A percentile compares a stretch with the other conserved stretches of the same genome.
phyloP scores from a whole-genome alignment of 2,888 invertebrate genomes.

The Heliconius hortense region DNA sequence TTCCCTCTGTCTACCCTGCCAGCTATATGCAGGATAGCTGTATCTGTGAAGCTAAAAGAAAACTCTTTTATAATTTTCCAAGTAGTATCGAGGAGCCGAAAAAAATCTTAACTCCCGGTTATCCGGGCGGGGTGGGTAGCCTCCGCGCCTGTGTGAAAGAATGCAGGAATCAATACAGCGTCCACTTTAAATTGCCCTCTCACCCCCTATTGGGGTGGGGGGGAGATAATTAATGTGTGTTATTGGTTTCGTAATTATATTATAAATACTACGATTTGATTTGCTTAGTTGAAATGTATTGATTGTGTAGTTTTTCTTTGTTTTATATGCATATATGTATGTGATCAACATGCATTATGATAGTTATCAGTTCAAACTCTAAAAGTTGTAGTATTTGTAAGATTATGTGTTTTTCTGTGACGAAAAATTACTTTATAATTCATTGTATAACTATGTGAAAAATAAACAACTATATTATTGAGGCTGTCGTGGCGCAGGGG shows the following conservation, averaged over 20 bases:
- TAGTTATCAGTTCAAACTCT: too few species aligned
- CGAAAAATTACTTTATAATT: too few species aligned
- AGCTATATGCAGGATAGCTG: background rate
- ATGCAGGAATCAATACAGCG: conserved; percentile 81
- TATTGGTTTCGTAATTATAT: conserved; percentile 32
- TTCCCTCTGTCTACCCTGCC: background rate
- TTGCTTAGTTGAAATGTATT: conserved; percentile 14
- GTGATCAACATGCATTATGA: too few species aligned
- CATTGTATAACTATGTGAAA: background rate
- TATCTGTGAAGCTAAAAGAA: background rate
- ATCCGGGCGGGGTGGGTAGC: conserved; percentile 55
- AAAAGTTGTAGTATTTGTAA: too few species aligned
- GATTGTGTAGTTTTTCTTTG: background rate
- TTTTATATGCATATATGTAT: background rate
- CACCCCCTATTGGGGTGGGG: conserved; percentile 58
- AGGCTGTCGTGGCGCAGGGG: too few species aligned
- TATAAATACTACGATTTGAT: conserved; percentile 19
- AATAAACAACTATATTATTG: background rate
- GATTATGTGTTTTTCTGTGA: too few species aligned
- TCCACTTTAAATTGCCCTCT: conserved; percentile 77
- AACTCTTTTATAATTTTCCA: conserved; percentile 27
- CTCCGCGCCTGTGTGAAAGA: conserved; percentile 80
- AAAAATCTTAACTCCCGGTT: conserved; percentile 69
- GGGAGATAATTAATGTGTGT: conserved; percentile 35
- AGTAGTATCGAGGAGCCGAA: conserved; percentile 52